Base-by-base conservation (phyloP, 2,888 invertebrate species). In the Congeria kusceri region DNA sequence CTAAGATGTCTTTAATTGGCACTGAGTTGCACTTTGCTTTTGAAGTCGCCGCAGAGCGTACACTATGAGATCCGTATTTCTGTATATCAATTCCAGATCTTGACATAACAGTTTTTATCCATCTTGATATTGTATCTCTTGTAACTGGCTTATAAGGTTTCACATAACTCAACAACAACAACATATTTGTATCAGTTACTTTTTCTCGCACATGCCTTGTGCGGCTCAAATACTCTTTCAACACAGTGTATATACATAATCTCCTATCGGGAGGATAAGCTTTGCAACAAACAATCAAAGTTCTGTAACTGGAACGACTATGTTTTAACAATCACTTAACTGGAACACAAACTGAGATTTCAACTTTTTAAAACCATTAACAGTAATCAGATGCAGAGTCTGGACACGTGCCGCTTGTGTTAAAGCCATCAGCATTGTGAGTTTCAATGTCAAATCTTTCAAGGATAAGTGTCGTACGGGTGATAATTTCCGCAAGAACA, bases 41-140 rank as follows among this genome's bases (percentile, higher is more conserved):
- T 18, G 74, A 77, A 20, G 58, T 46, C 25, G 84, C 66, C 23
- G 83, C 81, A 56, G 77, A 49, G 1, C 80, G 32, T 13, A 82
- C 75, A 84, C 81, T 83, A 20, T 80, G 79, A 1, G 76, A 64
- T 23, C 66, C 61, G 70, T 66, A 79, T 44, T 62, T 28, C 3
- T 25, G 44, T 11, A 46, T 65, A 29, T 84, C 74, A n/a, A 82
- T 73, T 9, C 73, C 74, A 13, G 82, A 49, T n/a, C 44, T 29
- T 13, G 25, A n/a, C 25, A 84, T 53, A 9, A 78, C 69, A 13
- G 28, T 49, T 65, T 75, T 82, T 11, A 86, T 64, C 84, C 80
- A 86, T 63, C 82, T 59, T 4, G 82, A 71, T 49, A 82, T 61
- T 18, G 83, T 85, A 25, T 77, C 73, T 65, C 77, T 69, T 18